Evolutionary conservation across 2,797 vertebrate species (phyloP).

Genomic region (Antrozous pallidus): DNA sequence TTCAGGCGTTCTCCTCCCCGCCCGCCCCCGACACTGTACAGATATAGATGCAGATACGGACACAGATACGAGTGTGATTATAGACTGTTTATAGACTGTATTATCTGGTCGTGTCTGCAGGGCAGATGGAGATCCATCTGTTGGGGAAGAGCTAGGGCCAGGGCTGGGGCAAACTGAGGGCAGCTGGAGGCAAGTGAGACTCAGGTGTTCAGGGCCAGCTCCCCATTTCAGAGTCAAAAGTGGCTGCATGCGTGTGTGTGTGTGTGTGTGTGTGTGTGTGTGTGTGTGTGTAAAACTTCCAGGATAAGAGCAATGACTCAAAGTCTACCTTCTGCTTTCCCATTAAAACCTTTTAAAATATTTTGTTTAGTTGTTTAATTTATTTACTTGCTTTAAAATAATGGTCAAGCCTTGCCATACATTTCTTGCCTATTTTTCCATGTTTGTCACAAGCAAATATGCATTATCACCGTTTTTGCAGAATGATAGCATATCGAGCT

Average conservation of each 20-base stretch:
- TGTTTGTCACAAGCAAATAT: neutral
- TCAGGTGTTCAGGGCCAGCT: neutral
- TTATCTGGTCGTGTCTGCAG: neutral
- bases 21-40: neutral
- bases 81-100: neutral
- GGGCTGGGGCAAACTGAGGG: neutral
- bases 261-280: neutral
- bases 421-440: neutral
- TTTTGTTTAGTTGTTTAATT: neutral
- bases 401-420: neutral
- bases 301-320: neutral
- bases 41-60: constrained; percentile 20
- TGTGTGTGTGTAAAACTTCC: neutral
- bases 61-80: neutral
- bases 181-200: neutral
- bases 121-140: constrained; percentile 21
- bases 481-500: neutral
- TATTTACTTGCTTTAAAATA: neutral
- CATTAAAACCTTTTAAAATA: neutral
- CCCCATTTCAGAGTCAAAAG: neutral
- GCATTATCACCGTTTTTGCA: neutral
- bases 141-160: neutral
- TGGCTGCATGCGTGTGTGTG: neutral
- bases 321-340: neutral
- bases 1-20: neutral